Base-by-base conservation (phyloP, 2,113 vertebrate genomes). In the Ptilonorhynchus violaceus region DNA sequence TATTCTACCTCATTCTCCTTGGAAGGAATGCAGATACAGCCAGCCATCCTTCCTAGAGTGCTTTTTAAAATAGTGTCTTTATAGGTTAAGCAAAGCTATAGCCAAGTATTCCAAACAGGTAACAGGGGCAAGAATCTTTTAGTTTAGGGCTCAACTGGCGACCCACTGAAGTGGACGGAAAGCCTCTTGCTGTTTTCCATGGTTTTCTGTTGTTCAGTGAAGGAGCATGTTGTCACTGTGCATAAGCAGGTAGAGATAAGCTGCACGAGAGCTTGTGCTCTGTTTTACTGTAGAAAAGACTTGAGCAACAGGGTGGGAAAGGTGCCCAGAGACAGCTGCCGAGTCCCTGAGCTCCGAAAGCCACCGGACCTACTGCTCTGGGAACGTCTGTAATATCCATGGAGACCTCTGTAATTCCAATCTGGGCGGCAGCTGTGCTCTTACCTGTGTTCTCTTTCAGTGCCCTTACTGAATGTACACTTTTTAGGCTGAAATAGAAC, bases 351-450 rank as follows among this genome's bases (percentile, higher is more conserved):
- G 35, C 28, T 70, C 4, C 1, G 69, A 91, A 85, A 18, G n/a
- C n/a, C 56, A 6, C 30, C 0, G 0, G 21, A 7, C 21, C 7
- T 10, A 0, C 18, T 58, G 49, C 37, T 33, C 3, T 21, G 33
- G 20, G 41, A 10, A 17, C 6, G 41, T 15, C 19, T 6, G 3
- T 11, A 6, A 24, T 24, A 30, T 11, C 53, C 44, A 17, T 11
- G 27, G 70, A 70, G 42, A 53, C 55, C 39, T 66, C 13, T 42
- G 59, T 7, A 6, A 11, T 23, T 33, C 52, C 33, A 33, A 10
- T 22, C 21, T 50, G 66, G 35, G 55, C 35, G 27, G 30, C 63
- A 86, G 27, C 82, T 76, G 22, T 58, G 62, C 68, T 50, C 53
- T 19, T 46, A n/a, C 11, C 31, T 56, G 39, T 30, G 35, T 6